Base-by-base conservation (phyloP, 2,113 vertebrate species). In the Rynchops niger region DNA sequence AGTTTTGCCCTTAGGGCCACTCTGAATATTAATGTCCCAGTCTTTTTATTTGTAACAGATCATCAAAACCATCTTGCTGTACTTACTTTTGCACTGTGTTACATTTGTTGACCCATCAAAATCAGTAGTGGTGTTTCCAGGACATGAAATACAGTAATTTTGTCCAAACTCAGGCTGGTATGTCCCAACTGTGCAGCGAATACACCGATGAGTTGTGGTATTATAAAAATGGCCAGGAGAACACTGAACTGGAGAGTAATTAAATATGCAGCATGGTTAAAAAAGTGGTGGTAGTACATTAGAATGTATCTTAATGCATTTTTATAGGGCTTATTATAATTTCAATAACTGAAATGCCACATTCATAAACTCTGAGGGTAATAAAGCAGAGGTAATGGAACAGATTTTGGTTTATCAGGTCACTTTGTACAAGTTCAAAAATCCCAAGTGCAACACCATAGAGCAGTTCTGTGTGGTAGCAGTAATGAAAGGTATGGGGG, bases 221-320 rank as follows among this genome's bases (percentile, higher is more conserved):
- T 99, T 99, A 95, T 99, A 99, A 97, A 99, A 99, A 97, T 99
- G 99, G 74, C 99, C 99, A 19, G 99, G 99, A 36, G 99, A 99
- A 82, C 99, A 99, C 83, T 99, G 99, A 96, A 99, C 99, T 99
- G 97, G 85, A 94, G 34, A 56, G 71, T 6, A 45, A 65, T 90
- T n/a, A 69, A 95, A 90, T 19, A 91, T 3, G 17, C 20, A 89
- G 30, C 29, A 85, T 26, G 15, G 34, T 78, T 74, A 62, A 34
- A 94, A 70, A 93, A n/a, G 38, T 15, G 19, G 27, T 9, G 90
- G 38, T 26, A 81, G 32, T 50, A 67, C 6, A 29, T 15, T 6
- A 59, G 26, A 89, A 59, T 12, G 22, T 13, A n/a, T 26, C 36
- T 88, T 86, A 15, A 42, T 47, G 17, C 42, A 59, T 74, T 92